These are phyloP conservation scores for Siphamia tubifer DNA, from an alignment of 2,113 vertebrate genomes.

Conservation along the genomic window DNA sequence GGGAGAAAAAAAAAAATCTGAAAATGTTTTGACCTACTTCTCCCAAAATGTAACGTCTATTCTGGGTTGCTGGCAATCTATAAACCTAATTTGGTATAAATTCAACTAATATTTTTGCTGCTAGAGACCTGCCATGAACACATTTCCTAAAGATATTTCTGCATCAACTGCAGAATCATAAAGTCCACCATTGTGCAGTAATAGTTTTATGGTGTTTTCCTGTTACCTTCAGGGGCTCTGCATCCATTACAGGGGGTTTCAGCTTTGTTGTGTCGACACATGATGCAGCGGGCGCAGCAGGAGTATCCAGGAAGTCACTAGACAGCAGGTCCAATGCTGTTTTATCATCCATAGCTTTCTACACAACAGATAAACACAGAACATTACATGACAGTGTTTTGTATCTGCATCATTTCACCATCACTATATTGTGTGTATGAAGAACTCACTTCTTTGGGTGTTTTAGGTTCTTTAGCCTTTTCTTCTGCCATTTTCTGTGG, in stretches of 20 bases:
- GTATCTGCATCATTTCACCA: neutral
- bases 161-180: too few relatives aligned
- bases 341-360: slow-evolving; percentile 64
- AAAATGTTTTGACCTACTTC: too few relatives aligned
- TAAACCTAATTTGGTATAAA: too few relatives aligned
- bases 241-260: slow-evolving; percentile 39
- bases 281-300: neutral
- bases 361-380: too few relatives aligned
- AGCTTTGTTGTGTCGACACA: slow-evolving; percentile 15
- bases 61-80: too few relatives aligned
- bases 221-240: slow-evolving; percentile 59
- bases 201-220: neutral
- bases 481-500: slow-evolving; percentile 57
- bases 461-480: slow-evolving; percentile 20
- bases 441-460: slow-evolving; percentile 56
- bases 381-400: too few relatives aligned
- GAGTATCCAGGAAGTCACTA: slow-evolving; percentile 47
- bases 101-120: too few relatives aligned
- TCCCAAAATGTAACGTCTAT: too few relatives aligned
- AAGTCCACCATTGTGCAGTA: too few relatives aligned
- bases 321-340: slow-evolving; percentile 73
- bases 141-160: neutral
- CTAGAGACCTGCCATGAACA: neutral
- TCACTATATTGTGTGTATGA: neutral
- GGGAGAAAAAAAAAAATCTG: too few relatives aligned